phyloP scores from a whole-genome alignment of 1,140 invertebrate species.

The Drosophila truncata region DNA sequence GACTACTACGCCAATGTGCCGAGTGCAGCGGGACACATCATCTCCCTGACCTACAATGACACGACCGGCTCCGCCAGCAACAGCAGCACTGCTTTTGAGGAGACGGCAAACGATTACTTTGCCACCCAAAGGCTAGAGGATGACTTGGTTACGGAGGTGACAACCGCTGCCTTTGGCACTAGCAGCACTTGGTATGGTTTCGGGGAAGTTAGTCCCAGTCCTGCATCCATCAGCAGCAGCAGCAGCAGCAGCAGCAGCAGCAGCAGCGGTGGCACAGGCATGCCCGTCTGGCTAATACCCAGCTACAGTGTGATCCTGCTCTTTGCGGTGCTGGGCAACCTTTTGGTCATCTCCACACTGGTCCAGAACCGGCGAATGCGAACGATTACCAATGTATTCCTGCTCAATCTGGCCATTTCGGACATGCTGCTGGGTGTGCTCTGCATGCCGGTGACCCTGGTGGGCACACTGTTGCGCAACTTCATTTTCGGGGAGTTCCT shows the following conservation, averaged over 20 bases:
- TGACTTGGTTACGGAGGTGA: conserved; percentile 5
- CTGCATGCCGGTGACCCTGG: conserved; percentile 94
- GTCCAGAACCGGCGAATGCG: conserved; percentile 94
- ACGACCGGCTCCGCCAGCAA: neutral
- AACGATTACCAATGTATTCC: conserved; percentile 95
- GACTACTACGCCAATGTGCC: conserved; percentile 65
- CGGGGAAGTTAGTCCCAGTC: neutral
- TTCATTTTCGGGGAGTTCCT: conserved; percentile 93
- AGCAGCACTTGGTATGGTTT: neutral
- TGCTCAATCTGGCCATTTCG: conserved; percentile 93
- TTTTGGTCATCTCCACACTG: conserved; percentile 92
- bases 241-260: conserved; percentile 63
- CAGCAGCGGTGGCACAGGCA: conserved; percentile 35
- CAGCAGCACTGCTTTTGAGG: neutral
- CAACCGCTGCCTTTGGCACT: neutral
- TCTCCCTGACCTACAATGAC: conserved; percentile 59
- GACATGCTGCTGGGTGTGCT: conserved; percentile 94
- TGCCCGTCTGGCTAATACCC: conserved; percentile 86
- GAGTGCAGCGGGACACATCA: conserved; percentile 61
- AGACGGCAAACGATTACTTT: neutral
- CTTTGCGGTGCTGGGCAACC: conserved; percentile 92
- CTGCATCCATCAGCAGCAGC: neutral
- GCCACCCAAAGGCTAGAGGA: conserved; percentile 2
- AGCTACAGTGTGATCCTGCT: conserved; percentile 92
- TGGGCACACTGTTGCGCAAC: conserved; percentile 92